Evolutionary conservation across 1,140 invertebrate genomes (phyloP), one percentile per base, ranked within the genome.

Genomic region (Solenopsis invicta): DNA sequence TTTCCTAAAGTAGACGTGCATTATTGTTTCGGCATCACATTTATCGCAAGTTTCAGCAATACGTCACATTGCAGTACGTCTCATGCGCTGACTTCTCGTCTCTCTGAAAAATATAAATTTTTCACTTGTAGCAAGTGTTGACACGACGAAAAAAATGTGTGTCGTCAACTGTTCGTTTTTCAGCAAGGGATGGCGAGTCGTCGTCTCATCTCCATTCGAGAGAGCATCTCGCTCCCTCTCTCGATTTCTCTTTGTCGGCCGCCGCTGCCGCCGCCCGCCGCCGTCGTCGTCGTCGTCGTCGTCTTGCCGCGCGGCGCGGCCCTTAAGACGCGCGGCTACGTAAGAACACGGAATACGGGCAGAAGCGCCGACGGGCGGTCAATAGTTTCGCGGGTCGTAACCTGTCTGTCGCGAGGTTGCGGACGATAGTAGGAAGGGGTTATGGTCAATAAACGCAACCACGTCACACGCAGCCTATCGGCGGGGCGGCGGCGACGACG

Each of bases 381-480:
- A 92, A 93, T 91, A 90, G 66, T 90, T 92, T 89, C 50, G 87
- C 87, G 84, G 87, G 87, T 87, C 87, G 90, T 86, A 88, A 94
- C 93, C 93, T 94, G 94, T 94, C 93, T 89, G 90, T 89, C 91
- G 89, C 93, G 92, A 94, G 94, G 92, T 94, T 91, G 92, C 91
- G 90, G 92, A 93, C 86, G 89, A 82, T 89, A 89, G 91, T 89
- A 90, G 94, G 94, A 95, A 95, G 94, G 94, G 94, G 94, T 95
- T 95, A 95, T 95, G 94, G 94, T 95, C 94, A 95, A 95, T 95
- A 95, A 95, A 94, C 94, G 93, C 94, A 94, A 93, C 94, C 92
- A 94, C 94, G 93, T 95, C 94, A 94, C 93, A 93, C 93, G 93
- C 93, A 93, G 93, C 93, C 94, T 94, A 95, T 94, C 94, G 93